Evolutionary conservation across 92 coral and sea anemone species (phyloP).

Genomic region (Virgularia gustaviana): DNA sequence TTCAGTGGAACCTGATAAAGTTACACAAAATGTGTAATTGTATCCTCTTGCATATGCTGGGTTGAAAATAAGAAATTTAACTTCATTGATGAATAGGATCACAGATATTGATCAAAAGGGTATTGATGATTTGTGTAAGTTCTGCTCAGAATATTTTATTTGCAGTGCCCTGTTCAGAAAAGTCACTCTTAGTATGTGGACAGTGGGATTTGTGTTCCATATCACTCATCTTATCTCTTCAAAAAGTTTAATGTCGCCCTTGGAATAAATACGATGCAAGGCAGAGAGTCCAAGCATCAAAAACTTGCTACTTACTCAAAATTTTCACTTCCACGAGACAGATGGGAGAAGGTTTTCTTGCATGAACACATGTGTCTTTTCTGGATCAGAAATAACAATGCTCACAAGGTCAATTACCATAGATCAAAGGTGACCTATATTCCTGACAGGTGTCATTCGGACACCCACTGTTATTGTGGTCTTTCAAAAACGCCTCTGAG

Average conservation of each 20-base stretch:
- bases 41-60: conserved; percentile 54
- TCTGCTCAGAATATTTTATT: conserved; percentile 55
- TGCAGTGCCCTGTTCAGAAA: conserved; percentile 58
- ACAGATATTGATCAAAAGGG: conserved; percentile 60
- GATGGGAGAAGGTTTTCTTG: conserved; percentile 67
- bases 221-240: conserved; percentile 57
- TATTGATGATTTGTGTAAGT: conserved; percentile 54
- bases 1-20: conserved; percentile 45
- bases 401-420: conserved; percentile 52
- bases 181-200: conserved; percentile 63
- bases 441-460: conserved; percentile 40
- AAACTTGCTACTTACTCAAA: conserved; percentile 63
- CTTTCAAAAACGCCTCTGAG: conserved; percentile 18
- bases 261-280: conserved; percentile 63
- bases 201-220: conserved; percentile 73
- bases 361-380: conserved; percentile 63
- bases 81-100: conserved; percentile 57
- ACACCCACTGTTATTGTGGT: conserved; percentile 40
- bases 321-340: conserved; percentile 60
- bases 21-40: conserved; percentile 38
- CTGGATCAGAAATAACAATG: conserved; percentile 45
- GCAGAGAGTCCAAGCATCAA: conserved; percentile 65
- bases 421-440: conserved; percentile 52
- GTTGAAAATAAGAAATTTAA: conserved; percentile 53
- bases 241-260: conserved; percentile 56